Evolutionary conservation across 2,113 vertebrate genomes (phyloP).

Genomic region (Rattus norvegicus): DNA sequence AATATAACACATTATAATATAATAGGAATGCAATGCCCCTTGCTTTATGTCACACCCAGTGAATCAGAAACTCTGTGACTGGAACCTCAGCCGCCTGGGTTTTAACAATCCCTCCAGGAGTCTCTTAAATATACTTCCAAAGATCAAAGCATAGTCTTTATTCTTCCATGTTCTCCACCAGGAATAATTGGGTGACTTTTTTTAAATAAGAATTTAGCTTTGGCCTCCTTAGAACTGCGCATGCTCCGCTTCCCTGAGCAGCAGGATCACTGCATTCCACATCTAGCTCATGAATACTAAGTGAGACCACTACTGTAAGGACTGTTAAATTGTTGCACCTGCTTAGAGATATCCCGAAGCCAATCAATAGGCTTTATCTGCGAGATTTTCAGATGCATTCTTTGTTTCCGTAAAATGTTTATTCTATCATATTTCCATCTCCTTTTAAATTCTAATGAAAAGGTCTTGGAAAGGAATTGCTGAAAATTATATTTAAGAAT

Average conservation of each 20-base stretch:
- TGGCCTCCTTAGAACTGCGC: constrained; percentile 29
- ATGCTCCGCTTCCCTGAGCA: not conserved
- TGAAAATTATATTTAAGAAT: constrained; percentile 28
- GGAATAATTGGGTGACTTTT: constrained; percentile 8
- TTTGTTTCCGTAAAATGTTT: constrained; percentile 32
- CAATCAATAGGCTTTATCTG: not conserved
- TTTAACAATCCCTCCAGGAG: not conserved
- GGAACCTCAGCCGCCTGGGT: not conserved
- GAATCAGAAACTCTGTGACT: not conserved
- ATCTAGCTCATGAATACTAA: constrained; percentile 36
- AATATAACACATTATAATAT: no score
- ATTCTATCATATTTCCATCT: not conserved
- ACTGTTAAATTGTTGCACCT: not conserved
- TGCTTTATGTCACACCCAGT: not conserved
- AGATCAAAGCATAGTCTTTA: not conserved
- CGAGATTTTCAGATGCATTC: not conserved
- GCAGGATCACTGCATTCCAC: not conserved
- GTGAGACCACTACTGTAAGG: not conserved
- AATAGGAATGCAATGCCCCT: not conserved
- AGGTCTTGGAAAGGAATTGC: not conserved
- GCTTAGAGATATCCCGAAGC: not conserved
- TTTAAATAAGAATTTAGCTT: not conserved
- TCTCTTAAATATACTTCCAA: not conserved
- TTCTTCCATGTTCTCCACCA: not conserved
- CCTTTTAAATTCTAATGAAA: not conserved